phyloP scores from a whole-genome alignment of 1,140 invertebrate genomes.

The Zaprionus ghesquierei region DNA sequence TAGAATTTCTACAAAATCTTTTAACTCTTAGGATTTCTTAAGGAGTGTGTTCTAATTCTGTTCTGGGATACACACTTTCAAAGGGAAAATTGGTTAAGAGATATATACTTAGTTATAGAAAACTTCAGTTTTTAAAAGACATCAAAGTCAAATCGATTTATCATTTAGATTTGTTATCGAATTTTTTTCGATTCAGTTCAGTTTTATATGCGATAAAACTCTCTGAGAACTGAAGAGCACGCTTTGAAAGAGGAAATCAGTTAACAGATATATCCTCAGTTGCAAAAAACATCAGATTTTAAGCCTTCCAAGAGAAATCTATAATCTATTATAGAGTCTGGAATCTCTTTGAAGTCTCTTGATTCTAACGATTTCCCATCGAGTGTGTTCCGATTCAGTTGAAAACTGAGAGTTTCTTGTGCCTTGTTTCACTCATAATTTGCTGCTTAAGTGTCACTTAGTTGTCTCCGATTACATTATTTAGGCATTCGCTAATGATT shows the following conservation, averaged over 20 bases:
- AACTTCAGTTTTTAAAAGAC: too few species aligned
- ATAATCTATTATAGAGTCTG: background rate
- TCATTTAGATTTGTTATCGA: too few species aligned
- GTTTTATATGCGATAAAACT: too few species aligned
- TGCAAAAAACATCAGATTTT: background rate
- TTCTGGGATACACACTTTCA: background rate
- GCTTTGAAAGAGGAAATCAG: background rate
- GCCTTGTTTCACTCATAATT: conserved; percentile 17
- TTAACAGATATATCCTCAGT: background rate
- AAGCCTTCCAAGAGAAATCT: background rate
- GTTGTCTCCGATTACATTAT: background rate
- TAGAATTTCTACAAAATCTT: too few species aligned
- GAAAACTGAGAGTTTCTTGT: background rate
- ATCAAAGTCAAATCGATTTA: too few species aligned
- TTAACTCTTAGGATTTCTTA: too few species aligned
- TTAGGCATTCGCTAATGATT: conserved; percentile 32
- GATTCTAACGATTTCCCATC: background rate
- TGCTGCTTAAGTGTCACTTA: background rate
- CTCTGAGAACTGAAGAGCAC: background rate
- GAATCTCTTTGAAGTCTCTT: background rate
- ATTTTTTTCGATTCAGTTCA: too few species aligned
- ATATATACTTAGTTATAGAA: too few species aligned
- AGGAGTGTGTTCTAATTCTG: too few species aligned
- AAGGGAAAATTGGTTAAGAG: background rate
- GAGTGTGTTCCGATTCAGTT: background rate